A percentile compares a stretch with the other conserved stretches of the same genome.
phyloP scores from a whole-genome alignment of 92 coral and sea anemone species.

The Paragorgia papillata region DNA sequence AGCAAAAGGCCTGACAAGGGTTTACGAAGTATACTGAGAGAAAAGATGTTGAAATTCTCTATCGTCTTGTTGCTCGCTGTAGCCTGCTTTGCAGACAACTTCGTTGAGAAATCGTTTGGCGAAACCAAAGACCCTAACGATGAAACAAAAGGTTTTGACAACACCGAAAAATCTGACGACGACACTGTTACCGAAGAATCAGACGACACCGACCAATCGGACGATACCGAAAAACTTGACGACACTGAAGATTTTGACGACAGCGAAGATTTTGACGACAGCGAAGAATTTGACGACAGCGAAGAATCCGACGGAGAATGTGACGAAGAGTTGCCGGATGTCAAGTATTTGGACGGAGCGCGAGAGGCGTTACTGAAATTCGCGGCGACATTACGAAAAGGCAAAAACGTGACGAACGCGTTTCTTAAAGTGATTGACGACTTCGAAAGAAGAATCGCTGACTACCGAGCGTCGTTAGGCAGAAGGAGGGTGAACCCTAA shows the following conservation, averaged over 20 bases:
- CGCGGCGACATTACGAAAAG: background rate
- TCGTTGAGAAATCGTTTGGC: too few relatives aligned
- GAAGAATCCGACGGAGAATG: background rate
- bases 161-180: too few relatives aligned
- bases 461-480: background rate
- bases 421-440: conserved; percentile 23
- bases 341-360: conserved; percentile 2
- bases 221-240: background rate
- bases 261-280: background rate
- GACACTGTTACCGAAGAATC: background rate
- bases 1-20: too few relatives aligned
- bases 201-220: background rate
- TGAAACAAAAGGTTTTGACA: background rate
- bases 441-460: conserved; percentile 16
- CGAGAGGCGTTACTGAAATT: conserved; percentile 7
- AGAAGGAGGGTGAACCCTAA: background rate
- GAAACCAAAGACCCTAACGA: too few relatives aligned
- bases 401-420: conserved; percentile 25
- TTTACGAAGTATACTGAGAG: too few relatives aligned
- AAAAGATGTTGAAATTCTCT: too few relatives aligned
- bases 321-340: background rate
- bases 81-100: too few relatives aligned
- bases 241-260: too few relatives aligned
- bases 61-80: too few relatives aligned
- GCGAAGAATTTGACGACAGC: background rate